Evolutionary conservation across 2,797 vertebrate species (phyloP).

Genomic region (Dallia pectoralis): DNA sequence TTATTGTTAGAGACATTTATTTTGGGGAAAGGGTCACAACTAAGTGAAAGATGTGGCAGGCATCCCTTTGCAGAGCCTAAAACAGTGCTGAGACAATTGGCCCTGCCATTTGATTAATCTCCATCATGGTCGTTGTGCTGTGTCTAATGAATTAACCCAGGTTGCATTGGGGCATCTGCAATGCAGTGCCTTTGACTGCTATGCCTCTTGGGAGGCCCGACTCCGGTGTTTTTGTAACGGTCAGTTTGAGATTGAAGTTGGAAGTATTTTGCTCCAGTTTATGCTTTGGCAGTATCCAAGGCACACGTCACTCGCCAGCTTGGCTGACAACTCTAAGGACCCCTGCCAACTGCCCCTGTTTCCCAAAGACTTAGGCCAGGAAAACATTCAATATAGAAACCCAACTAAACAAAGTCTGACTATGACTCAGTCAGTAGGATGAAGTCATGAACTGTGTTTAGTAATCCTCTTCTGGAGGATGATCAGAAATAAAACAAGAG

Average conservation of each 20-base stretch:
- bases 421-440: slow-evolving; percentile 65
- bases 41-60: no score
- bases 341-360: slow-evolving; percentile 58
- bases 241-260: not conserved
- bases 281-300: slow-evolving; percentile 21
- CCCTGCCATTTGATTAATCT: no score
- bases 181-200: no score
- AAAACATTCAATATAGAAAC: slow-evolving; percentile 55
- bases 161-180: no score
- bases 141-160: no score
- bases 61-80: no score
- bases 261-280: slow-evolving; percentile 25
- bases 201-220: no score
- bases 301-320: slow-evolving; percentile 38
- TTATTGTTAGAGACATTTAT: no score
- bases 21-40: no score
- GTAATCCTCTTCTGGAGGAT: slow-evolving; percentile 44
- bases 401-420: slow-evolving; percentile 37
- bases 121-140: no score
- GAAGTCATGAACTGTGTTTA: slow-evolving; percentile 39
- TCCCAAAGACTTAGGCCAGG: slow-evolving; percentile 57
- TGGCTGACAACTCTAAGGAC: slow-evolving; percentile 29
- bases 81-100: no score
- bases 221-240: not conserved
- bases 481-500: slow-evolving; percentile 21